phyloP scores from a whole-genome alignment of 2,113 vertebrate species.

The Labeo catla region DNA sequence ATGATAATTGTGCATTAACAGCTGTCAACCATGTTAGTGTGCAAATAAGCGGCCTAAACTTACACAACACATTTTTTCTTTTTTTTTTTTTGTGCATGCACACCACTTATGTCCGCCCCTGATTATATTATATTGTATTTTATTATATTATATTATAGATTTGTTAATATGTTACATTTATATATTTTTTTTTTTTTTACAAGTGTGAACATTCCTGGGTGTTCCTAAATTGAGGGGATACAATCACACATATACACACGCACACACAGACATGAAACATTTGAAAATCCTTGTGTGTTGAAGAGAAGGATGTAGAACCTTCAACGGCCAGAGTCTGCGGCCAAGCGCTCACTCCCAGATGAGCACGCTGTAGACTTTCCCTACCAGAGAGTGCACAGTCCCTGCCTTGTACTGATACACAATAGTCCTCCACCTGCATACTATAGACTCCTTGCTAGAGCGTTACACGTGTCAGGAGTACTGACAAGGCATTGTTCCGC shows the following conservation, averaged over 20 bases:
- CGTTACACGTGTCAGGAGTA: neutral
- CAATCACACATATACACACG: neutral
- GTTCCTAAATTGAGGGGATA: neutral
- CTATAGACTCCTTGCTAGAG: neutral
- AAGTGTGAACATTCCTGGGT: neutral
- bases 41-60: no score
- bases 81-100: no score
- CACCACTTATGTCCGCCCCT: no score
- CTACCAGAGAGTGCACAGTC: slow-evolving; percentile 74
- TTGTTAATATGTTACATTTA: neutral
- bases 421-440: neutral
- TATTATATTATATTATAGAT: neutral
- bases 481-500: slow-evolving; percentile 27
- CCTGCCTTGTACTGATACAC: neutral
- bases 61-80: no score
- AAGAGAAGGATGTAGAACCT: slow-evolving; percentile 81
- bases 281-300: slow-evolving; percentile 69
- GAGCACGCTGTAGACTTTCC: slow-evolving; percentile 80
- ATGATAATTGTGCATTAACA: no score
- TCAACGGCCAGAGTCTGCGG: slow-evolving; percentile 94
- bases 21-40: no score
- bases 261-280: neutral
- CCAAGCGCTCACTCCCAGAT: slow-evolving; percentile 87
- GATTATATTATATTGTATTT: neutral
- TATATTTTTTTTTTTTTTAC: neutral